Evolutionary conservation across 2,888 invertebrate genomes (phyloP).

Genomic region (Bugula neritina): DNA sequence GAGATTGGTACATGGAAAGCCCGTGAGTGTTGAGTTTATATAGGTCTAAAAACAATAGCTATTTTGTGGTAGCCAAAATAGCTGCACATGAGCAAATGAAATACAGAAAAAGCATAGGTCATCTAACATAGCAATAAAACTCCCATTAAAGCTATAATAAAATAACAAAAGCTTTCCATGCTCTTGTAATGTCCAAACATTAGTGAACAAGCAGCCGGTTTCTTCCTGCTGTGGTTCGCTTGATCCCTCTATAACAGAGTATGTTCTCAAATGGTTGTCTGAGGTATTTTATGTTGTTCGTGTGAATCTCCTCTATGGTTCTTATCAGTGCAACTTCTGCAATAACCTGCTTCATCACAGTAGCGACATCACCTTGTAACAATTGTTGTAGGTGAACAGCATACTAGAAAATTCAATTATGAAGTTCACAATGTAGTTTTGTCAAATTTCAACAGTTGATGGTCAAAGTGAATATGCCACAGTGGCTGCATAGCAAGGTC

Average conservation of each 20-base stretch:
- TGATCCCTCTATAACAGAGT: not conserved
- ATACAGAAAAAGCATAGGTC: not conserved
- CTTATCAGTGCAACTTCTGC: constrained; percentile 1
- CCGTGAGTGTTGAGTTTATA: too few relatives aligned
- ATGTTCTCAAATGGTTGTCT: not conserved
- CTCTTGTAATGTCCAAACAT: too few relatives aligned
- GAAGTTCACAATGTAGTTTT: not conserved
- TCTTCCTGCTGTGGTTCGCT: not conserved
- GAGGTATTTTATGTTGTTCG: not conserved
- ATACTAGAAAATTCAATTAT: not conserved
- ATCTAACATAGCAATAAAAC: too few relatives aligned
- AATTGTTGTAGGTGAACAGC: not conserved
- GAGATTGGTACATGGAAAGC: too few relatives aligned
- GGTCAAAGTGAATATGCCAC: not conserved
- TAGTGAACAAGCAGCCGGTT: not conserved
- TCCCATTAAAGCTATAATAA: too few relatives aligned
- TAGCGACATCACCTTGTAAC: not conserved
- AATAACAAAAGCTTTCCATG: too few relatives aligned
- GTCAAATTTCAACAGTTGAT: not conserved
- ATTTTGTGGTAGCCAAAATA: too few relatives aligned
- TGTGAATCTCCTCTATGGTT: not conserved
- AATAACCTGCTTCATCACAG: not conserved
- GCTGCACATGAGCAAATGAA: too few relatives aligned
- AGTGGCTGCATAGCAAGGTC: not conserved
- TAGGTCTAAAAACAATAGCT: too few relatives aligned